A percentile compares a stretch with the other conserved stretches of the same genome.
Evolutionary conservation across 2,797 vertebrate genomes (phyloP).

Genomic region (Spinus pinus): DNA sequence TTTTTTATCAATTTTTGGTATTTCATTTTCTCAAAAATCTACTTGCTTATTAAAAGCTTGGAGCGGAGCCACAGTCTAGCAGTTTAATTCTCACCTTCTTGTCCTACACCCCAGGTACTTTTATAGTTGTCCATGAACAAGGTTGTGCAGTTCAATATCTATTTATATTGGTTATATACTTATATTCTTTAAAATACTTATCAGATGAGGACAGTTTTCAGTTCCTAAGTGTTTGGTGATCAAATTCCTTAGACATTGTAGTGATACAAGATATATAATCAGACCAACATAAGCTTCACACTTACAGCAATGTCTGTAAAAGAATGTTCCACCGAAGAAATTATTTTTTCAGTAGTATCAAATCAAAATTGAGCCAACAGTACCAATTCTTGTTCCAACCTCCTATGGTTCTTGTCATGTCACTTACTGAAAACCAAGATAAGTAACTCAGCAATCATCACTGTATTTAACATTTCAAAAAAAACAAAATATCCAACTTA

Average conservation of each 20-base stretch:
- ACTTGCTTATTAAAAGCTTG: background rate
- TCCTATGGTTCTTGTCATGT: background rate
- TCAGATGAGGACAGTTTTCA: background rate
- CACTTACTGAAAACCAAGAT: background rate
- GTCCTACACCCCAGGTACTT: background rate
- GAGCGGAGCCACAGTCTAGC: background rate
- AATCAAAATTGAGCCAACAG: background rate
- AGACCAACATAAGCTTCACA: background rate
- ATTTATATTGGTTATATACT: background rate
- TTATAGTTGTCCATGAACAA: background rate
- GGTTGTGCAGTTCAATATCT: background rate
- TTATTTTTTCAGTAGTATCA: background rate
- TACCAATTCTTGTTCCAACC: background rate
- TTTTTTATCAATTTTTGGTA: background rate
- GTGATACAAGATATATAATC: background rate
- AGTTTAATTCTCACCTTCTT: background rate
- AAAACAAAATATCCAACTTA: background rate
- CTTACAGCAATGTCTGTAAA: background rate
- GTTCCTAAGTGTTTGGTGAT: background rate
- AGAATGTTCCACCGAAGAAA: background rate
- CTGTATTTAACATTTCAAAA: background rate
- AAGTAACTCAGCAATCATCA: background rate
- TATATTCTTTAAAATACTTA: background rate
- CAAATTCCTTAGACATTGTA: background rate
- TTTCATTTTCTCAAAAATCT: background rate